Evolutionary conservation across 2,797 vertebrate genomes (phyloP), one percentile per base, ranked within the genome.

Genomic region (Amniataba percoides): DNA sequence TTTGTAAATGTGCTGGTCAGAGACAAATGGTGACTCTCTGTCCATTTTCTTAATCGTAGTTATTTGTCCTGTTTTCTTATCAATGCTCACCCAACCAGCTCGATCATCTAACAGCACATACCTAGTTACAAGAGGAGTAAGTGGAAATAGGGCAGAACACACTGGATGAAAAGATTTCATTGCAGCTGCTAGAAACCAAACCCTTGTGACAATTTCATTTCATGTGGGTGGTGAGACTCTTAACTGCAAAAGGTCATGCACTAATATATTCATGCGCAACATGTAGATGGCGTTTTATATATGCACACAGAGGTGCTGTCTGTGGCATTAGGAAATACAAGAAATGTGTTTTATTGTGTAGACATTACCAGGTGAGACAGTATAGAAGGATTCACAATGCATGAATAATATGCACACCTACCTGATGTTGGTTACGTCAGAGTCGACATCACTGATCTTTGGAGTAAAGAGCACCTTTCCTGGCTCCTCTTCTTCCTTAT

Each of bases 11-110:
- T 72, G 90, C 2, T 93, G 0, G 0, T 74, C 68, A 13, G 93
- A 84, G 15, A 97, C 91, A 39, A 80, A 84, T 3, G 88, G 80
- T 1, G 96, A 97, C 71, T 97, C 96, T 40, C 90, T 84, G 87
- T 97, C 96, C 85, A 96, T 92, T 42, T 78, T 94, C 86, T 94
- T 76, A 13, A 9, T 14, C 40, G 96, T 70, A 60, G 46, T 94
- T 9, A 97, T 60, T 15, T 45, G 15, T 60, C 97, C 97, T 0
- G 96, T 96, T 72, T 85, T 87, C 53, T 86, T 34, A 77, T 97
- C 94, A 55, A 97, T 51, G 0, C 19, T 80, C 36, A 97, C 69
- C 96, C 96, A 97, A 0, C 71, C 27, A 3, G 88, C 95, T 9
- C 92, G 93, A 77, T 97, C 97, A 0, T 81, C 13, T 34, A 85